Percentiles rank a stretch among this genome's conserved stretches.
phyloP scores from a whole-genome alignment of 2,113 vertebrate species.

The Spea bombifrons region DNA sequence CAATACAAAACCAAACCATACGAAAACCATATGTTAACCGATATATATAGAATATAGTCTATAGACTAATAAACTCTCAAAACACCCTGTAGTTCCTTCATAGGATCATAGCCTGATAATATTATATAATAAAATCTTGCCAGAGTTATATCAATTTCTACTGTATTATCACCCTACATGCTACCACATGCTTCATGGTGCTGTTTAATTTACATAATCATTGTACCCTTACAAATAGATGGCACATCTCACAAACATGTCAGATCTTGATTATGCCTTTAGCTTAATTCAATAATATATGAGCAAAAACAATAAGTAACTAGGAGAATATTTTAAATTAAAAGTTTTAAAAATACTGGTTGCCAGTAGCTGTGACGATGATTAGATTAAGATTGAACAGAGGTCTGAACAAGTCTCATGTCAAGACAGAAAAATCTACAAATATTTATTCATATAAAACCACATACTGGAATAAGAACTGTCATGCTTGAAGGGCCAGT shows the following conservation, averaged over 20 bases:
- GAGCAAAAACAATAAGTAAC: background rate
- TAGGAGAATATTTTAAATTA: constrained; percentile 9
- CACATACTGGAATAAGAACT: too few species aligned
- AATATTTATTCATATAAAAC: background rate
- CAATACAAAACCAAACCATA: too few species aligned
- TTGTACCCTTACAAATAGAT: constrained; percentile 2
- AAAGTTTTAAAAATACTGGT: background rate
- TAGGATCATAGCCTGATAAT: too few species aligned
- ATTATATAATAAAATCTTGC: too few species aligned
- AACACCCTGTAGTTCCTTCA: too few species aligned
- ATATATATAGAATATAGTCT: too few species aligned
- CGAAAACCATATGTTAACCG: too few species aligned
- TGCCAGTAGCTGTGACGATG: background rate
- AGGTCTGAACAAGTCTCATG: background rate
- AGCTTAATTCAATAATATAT: constrained; percentile 22
- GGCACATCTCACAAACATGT: constrained; percentile 14
- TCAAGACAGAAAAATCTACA: background rate
- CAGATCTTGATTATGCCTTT: constrained; percentile 25
- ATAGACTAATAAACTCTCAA: too few species aligned
- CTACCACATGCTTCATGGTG: too few species aligned
- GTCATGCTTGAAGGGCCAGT: too few species aligned
- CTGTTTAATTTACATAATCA: background rate
- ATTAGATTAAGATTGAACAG: constrained; percentile 21
- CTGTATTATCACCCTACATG: too few species aligned
- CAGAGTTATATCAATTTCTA: too few species aligned